These are phyloP conservation scores for Halotydeus destructor DNA, from an alignment of 1,140 invertebrate species.

Conservation along the genomic window DNA sequence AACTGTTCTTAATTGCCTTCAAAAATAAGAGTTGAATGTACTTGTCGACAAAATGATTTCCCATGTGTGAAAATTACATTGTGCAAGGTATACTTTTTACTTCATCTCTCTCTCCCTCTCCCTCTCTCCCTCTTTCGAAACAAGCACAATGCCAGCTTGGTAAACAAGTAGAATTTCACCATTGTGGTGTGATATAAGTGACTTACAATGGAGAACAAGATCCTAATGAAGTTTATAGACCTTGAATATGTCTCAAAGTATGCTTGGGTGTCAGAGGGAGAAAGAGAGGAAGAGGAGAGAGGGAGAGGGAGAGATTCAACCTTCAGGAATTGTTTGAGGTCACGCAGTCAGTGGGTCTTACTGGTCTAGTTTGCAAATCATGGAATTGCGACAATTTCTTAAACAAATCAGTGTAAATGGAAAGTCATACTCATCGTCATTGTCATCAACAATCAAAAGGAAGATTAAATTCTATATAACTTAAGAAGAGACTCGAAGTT, in stretches of 20 bases:
- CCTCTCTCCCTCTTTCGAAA: no score
- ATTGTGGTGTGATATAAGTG: not conserved
- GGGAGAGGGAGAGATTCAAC: not conserved
- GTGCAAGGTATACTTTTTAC: no score
- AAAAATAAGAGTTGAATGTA: no score
- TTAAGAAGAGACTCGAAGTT: not conserved
- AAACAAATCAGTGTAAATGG: not conserved
- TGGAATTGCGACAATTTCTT: not conserved
- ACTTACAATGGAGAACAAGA: not conserved
- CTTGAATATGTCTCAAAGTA: conserved; percentile 1
- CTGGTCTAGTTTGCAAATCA: not conserved
- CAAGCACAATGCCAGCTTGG: no score
- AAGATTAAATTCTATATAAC: not conserved
- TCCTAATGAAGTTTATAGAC: not conserved
- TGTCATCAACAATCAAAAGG: not conserved
- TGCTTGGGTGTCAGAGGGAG: not conserved
- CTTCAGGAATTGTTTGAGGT: not conserved
- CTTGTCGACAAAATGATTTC: no score
- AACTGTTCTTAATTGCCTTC: no score
- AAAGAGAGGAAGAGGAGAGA: not conserved
- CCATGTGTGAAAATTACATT: no score
- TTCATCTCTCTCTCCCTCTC: no score
- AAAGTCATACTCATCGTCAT: not conserved
- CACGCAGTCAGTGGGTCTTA: not conserved
- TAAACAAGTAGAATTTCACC: no score